Evolutionary conservation across 2,113 vertebrate species (phyloP).

Genomic region (Procapra przewalskii): DNA sequence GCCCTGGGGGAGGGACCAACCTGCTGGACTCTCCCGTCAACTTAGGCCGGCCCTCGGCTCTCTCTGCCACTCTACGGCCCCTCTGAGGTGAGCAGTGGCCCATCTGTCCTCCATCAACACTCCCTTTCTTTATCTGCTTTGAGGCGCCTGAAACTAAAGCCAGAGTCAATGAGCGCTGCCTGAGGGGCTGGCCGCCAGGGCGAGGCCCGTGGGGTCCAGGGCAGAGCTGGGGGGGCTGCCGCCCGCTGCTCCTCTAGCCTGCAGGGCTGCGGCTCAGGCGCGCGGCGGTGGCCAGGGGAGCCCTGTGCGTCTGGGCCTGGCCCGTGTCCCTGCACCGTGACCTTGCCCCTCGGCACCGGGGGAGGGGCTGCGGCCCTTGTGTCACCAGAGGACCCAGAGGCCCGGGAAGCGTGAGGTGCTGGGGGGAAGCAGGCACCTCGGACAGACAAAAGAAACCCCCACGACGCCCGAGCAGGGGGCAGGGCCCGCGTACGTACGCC

Average conservation of each 20-base stretch:
- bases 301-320: neutral
- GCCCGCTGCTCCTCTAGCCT: slow-evolving; percentile 47
- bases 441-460: neutral
- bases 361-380: neutral
- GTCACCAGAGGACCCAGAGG: neutral
- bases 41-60: slow-evolving; percentile 71
- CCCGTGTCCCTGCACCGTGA: neutral
- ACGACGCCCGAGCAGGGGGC: neutral
- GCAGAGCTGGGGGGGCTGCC: neutral
- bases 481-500: slow-evolving; percentile 85
- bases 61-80: slow-evolving; percentile 68
- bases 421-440: neutral
- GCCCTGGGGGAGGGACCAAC: slow-evolving; percentile 70
- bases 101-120: slow-evolving; percentile 73
- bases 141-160: slow-evolving; percentile 76
- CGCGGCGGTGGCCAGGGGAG: neutral
- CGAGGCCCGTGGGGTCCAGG: neutral
- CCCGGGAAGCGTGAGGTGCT: neutral
- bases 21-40: slow-evolving; percentile 73
- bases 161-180: slow-evolving; percentile 68
- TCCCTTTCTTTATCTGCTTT: slow-evolving; percentile 76
- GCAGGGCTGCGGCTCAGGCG: neutral
- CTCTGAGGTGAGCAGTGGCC: slow-evolving; percentile 74
- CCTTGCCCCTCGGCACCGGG: neutral
- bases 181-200: slow-evolving; percentile 23